Evolutionary conservation across 2,113 vertebrate genomes (phyloP), one percentile per base, ranked within the genome.

Genomic region (Gopherus flavomarginatus): DNA sequence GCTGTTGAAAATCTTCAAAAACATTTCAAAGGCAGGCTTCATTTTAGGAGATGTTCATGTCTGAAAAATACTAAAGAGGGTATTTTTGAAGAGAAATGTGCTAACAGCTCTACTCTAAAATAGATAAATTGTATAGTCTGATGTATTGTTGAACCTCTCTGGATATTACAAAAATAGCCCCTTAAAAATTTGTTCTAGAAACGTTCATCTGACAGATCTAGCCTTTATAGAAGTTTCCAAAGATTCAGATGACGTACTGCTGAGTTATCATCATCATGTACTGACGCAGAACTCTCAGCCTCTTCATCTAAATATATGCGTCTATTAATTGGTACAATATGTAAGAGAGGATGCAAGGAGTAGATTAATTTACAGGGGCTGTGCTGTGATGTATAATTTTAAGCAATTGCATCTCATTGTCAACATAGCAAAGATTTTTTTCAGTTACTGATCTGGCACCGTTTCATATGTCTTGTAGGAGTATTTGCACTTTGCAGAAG

Each of bases 231-330:
- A 86, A 75, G 44, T 81, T 72, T 89, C 72, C n/a, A 96, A 90
- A 97, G 85, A 75, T 75, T 90, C n/a, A 87, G 81, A 87, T 92
- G 87, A 84, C 95, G 93, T 80, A 88, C 94, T 94, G 84, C 96
- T 96, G 96, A 96, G 95, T 97, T 97, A 94, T 86, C 83, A 82
- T 87, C 94, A 92, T 29, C 92, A 92, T 72, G 29, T 95, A 62
- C 83, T 91, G 85, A 92, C 82, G 13, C 59, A 91, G 75, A 22
- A 38, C 19, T 72, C 65, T 59, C 77, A 93, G 89, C 95, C 69
- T 38, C 42, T 88, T 83, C 38, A 1, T 89, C 93, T 94, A 85
- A 94, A 89, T 93, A 50, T 62, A 35, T 50, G 59, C 50, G 85
- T 83, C 81, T 59, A 42, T 89, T 95, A 96, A 93, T 94, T 95